Evolutionary conservation across 2,113 vertebrate species (phyloP).

Genomic region (Callipepla squamata): DNA sequence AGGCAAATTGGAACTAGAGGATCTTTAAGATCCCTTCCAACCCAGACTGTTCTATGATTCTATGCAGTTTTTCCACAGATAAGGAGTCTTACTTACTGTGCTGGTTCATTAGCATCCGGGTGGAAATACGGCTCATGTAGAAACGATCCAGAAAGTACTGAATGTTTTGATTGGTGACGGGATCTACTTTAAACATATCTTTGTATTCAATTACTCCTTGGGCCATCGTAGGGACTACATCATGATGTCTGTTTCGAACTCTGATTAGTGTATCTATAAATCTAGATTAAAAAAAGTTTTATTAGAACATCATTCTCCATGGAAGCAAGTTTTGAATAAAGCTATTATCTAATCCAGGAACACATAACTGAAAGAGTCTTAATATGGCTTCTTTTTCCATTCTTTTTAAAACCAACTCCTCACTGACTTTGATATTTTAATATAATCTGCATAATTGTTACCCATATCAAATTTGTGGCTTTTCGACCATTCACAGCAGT

Average conservation of each 20-base stretch:
- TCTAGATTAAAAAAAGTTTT: conserved; percentile 68
- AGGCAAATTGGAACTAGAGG: not conserved
- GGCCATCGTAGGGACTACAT: conserved; percentile 96
- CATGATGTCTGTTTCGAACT: conserved; percentile 92
- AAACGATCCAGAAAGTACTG: conserved; percentile 98
- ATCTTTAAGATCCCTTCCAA: not conserved
- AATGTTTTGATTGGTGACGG: conserved; percentile 94
- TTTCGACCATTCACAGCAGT: not conserved
- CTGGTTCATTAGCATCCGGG: conserved; percentile 98
- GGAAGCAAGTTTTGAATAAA: not conserved
- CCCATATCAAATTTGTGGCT: not conserved
- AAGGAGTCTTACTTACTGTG: conserved; percentile 87
- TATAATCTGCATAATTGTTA: not conserved
- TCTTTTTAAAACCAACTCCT: not conserved
- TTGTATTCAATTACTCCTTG: conserved; percentile 96
- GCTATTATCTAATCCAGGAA: not conserved
- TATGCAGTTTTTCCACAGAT: not conserved
- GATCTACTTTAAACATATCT: conserved; percentile 90
- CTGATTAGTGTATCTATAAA: conserved; percentile 91
- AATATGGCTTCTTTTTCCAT: not conserved
- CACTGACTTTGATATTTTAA: not conserved
- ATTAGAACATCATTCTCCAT: not conserved
- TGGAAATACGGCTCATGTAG: conserved; percentile 99
- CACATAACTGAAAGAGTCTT: not conserved
- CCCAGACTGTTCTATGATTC: not conserved